These are phyloP conservation scores for Lymantria monacha DNA, from an alignment of 2,888 invertebrate species.

Conservation along the genomic window DNA sequence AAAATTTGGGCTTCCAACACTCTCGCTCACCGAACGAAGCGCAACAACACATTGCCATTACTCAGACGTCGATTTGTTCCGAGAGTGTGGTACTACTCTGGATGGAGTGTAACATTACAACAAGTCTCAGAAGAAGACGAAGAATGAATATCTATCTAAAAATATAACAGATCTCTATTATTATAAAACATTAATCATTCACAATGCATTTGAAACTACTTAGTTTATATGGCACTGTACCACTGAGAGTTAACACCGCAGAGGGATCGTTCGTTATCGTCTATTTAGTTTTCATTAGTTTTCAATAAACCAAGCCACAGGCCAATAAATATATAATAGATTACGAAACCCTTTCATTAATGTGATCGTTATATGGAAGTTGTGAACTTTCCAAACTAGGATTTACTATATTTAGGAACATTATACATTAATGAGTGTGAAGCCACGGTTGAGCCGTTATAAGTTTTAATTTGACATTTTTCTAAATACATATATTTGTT, in stretches of 20 bases:
- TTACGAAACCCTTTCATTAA: conserved; percentile 24
- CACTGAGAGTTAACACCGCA: conserved; percentile 9
- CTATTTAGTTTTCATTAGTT: conserved; percentile 19
- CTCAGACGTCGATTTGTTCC: too few species aligned
- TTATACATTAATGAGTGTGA: conserved; percentile 6
- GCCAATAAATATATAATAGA: conserved; percentile 23
- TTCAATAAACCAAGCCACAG: conserved; percentile 28
- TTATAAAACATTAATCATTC: too few species aligned
- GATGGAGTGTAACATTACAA: too few species aligned
- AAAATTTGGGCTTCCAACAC: too few species aligned
- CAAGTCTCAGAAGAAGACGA: too few species aligned
- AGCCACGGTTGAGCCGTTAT: background rate
- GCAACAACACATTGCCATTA: too few species aligned
- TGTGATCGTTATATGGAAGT: conserved; percentile 16
- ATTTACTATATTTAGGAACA: conserved; percentile 11
- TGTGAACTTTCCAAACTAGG: conserved; percentile 16
- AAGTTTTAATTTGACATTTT: background rate
- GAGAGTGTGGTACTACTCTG: too few species aligned
- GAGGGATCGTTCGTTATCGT: conserved; percentile 12
- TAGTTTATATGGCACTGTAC: background rate
- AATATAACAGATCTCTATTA: too few species aligned
- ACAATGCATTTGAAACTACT: too few species aligned
- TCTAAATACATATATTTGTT: too few species aligned
- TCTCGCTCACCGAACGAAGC: too few species aligned
- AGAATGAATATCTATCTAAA: too few species aligned